Evolutionary conservation across 1,140 invertebrate genomes (phyloP).

Genomic region (Belonocnema kinseyi): DNA sequence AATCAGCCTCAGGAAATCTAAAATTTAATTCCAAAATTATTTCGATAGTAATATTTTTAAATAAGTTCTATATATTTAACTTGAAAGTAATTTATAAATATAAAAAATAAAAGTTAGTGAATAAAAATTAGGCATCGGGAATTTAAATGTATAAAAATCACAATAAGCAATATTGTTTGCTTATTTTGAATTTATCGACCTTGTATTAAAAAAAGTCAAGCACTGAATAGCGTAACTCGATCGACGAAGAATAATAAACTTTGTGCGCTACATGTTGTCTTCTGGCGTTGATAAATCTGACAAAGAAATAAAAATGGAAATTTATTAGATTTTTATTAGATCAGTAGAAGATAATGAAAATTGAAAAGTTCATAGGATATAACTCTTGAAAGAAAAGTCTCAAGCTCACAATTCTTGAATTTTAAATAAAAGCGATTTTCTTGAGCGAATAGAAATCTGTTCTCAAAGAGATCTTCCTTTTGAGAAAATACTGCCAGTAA

Average conservation of each 20-base stretch:
- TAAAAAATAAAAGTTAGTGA: no score
- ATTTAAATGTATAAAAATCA: not conserved
- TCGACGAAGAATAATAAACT: not conserved
- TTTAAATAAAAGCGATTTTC: no score
- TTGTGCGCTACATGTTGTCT: not conserved
- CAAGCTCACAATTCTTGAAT: no score
- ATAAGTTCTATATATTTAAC: no score
- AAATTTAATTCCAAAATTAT: not conserved
- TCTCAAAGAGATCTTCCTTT: no score
- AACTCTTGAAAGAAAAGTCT: no score
- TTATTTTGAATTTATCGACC: not conserved
- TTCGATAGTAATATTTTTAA: no score
- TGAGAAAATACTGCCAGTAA: no score
- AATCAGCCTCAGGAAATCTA: not conserved
- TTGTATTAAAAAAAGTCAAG: not conserved
- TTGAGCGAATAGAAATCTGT: no score
- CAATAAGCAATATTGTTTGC: not conserved
- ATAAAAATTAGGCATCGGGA: no score
- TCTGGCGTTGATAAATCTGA: constrained; percentile 1
- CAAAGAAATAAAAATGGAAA: not conserved
- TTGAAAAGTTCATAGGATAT: not conserved
- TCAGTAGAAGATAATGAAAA: not conserved
- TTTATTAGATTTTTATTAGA: not conserved
- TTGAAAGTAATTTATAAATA: no score
- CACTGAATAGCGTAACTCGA: not conserved